Evolutionary conservation across 2,888 invertebrate genomes (phyloP), one percentile per base, ranked within the genome.

Genomic region (Parnassius apollo): DNA sequence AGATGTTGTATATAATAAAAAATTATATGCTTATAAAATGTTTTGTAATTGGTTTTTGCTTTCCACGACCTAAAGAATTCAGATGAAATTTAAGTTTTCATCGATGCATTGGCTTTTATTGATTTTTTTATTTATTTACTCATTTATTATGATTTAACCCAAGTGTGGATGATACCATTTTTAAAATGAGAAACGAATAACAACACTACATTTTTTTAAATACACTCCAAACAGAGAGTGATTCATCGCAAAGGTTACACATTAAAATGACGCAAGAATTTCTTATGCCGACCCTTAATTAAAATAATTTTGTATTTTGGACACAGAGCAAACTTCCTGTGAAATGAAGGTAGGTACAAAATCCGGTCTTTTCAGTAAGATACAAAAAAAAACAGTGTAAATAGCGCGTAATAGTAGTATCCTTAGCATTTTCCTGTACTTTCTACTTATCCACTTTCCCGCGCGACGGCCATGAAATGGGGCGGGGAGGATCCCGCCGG

Each of bases 401-500:
- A 81, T 78, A 76, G 78, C 76, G 75, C 75, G 75, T 77, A 76
- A 78, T 75, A 72, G 65, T 66, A 68, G 82, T 81, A 82, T 83
- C 81, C 82, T 77, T 79, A 80, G 75, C 75, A 74, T 77, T 83
- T 80, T 80, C 80, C 80, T 75, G 75, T 76, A 76, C 76, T 73
- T 73, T 75, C 72, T 73, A 73, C 74, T 82, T 80, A 78, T 77
- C 78, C 76, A 72, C 72, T 71, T 73, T 69, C 65, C 69, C 68
- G 61, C 67, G 68, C 67, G 65, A 60, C 66, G 69, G 64, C 68
- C 73, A 78, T 78, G 78, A 83, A 82, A 81, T 77, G 78, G 76
- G 72, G 75, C 76, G 78, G 75, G 73, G 80, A 80, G 81, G 78
- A 87, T 84, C 88, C 87, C 88, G 77, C 74, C 81, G 88, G 89